These are phyloP conservation scores for Mechanitis messenoides DNA, from an alignment of 2,888 invertebrate genomes.

Conservation along the genomic window DNA sequence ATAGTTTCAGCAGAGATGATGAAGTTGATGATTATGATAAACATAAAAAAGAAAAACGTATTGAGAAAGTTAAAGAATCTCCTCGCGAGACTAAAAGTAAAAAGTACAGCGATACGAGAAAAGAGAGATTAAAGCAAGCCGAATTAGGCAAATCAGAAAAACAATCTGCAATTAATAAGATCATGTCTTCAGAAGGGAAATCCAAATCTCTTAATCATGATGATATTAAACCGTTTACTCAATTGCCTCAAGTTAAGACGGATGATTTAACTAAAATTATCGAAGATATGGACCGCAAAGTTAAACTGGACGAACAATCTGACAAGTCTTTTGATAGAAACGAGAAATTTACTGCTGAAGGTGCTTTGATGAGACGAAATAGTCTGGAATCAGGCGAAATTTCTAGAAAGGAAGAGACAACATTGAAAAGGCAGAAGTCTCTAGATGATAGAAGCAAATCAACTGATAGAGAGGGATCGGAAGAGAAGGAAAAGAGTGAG, in stretches of 20 bases:
- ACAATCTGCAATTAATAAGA: slow-evolving; percentile 57
- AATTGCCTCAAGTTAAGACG: slow-evolving; percentile 70
- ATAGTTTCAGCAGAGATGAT: slow-evolving; percentile 58
- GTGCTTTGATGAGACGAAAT: slow-evolving; percentile 52
- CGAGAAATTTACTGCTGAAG: slow-evolving; percentile 37
- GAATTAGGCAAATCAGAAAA: slow-evolving; percentile 61
- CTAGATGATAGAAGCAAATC: slow-evolving; percentile 75
- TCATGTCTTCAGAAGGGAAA: slow-evolving; percentile 57
- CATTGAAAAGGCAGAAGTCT: slow-evolving; percentile 73
- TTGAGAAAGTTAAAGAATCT: slow-evolving; percentile 63
- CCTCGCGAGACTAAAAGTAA: slow-evolving; percentile 67
- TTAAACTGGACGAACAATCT: slow-evolving; percentile 52
- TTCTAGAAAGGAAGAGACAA: slow-evolving; percentile 50
- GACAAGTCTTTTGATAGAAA: slow-evolving; percentile 52
- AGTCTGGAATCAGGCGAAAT: slow-evolving; percentile 62
- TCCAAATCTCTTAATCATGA: slow-evolving; percentile 57
- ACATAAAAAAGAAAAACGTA: slow-evolving; percentile 56
- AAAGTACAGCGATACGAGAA: slow-evolving; percentile 70
- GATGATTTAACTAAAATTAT: slow-evolving; percentile 68
- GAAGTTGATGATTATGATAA: slow-evolving; percentile 61
- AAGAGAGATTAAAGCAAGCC: slow-evolving; percentile 59
- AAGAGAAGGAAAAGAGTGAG: slow-evolving; percentile 71
- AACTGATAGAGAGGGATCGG: slow-evolving; percentile 72
- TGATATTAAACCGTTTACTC: slow-evolving; percentile 72
- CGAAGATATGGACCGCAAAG: slow-evolving; percentile 64